Conservation (phyloP, 2,888 invertebrate species). For the Empis stercorea region DNA sequence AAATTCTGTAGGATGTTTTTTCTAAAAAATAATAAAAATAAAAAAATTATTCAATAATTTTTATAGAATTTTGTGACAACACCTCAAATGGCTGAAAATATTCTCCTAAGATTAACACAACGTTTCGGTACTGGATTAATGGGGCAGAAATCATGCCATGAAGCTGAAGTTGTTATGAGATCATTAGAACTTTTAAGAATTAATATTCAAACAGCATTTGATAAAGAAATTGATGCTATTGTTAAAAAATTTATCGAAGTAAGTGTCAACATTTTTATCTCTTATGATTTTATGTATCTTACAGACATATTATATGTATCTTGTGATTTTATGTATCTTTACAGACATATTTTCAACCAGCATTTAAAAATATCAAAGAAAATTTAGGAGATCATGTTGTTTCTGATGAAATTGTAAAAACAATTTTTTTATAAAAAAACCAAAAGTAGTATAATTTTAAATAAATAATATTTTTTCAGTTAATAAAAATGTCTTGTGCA, state of each 20-base stretch:
- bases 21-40: not conserved
- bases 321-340: too few species aligned
- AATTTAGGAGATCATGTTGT: conserved; percentile 46
- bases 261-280: conserved; percentile 5
- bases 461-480: conserved; percentile 13
- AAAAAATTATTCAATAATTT: too few species aligned
- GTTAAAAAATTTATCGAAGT: conserved; percentile 48
- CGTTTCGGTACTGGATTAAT: conserved; percentile 20
- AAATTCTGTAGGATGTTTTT: too few species aligned
- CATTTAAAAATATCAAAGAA: conserved; percentile 46
- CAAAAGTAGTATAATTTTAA: not conserved
- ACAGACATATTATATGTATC: conserved; percentile 47
- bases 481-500: conserved; percentile 34
- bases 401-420: conserved; percentile 42
- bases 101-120: conserved; percentile 27
- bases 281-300: too few species aligned
- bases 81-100: conserved; percentile 31
- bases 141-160: not conserved
- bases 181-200: conserved; percentile 47
- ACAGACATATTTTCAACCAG: conserved; percentile 48
- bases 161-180: conserved; percentile 27
- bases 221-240: conserved; percentile 45
- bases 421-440: conserved; percentile 18
- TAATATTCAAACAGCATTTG: conserved; percentile 46
- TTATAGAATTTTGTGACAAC: conserved; percentile 31